Conservation (phyloP, 2,888 invertebrate genomes). For the Itoplectis maculator region DNA sequence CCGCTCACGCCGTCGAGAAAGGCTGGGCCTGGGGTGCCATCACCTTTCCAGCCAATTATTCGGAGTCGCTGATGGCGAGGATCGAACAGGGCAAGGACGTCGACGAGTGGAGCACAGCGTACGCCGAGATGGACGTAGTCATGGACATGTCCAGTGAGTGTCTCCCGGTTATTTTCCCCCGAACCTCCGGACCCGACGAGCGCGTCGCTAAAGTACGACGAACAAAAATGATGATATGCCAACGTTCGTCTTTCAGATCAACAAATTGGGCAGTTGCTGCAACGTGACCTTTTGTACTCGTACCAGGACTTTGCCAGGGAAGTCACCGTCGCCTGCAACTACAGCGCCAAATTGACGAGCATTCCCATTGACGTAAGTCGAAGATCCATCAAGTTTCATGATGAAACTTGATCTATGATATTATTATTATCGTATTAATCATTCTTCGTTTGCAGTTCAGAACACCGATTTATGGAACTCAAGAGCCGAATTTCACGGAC, state of each 20-base stretch:
- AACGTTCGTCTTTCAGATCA: slow-evolving; percentile 88
- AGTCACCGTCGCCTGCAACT: slow-evolving; percentile 88
- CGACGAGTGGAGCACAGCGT: slow-evolving; percentile 86
- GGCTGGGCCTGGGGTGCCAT: slow-evolving; percentile 93
- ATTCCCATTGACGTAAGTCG: slow-evolving; percentile 88
- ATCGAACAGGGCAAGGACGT: slow-evolving; percentile 87
- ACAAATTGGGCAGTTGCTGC: slow-evolving; percentile 93
- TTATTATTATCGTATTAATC: background rate
- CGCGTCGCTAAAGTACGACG: background rate
- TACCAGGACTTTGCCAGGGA: slow-evolving; percentile 90
- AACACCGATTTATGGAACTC: slow-evolving; percentile 90
- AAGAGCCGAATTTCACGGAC: slow-evolving; percentile 94
- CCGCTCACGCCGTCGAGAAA: slow-evolving; percentile 88
- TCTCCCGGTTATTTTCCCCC: background rate
- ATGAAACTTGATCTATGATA: background rate
- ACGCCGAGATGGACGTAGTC: slow-evolving; percentile 89
- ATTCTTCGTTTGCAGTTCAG: slow-evolving; percentile 86
- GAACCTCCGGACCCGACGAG: background rate
- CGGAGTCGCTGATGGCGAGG: slow-evolving; percentile 88
- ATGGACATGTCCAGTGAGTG: slow-evolving; percentile 94
- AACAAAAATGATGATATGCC: background rate
- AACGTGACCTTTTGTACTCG: slow-evolving; percentile 90
- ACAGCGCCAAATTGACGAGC: slow-evolving; percentile 88
- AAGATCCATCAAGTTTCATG: no score
- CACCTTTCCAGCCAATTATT: slow-evolving; percentile 91